Evolutionary conservation across 2,888 invertebrate species (phyloP).

Genomic region (Neoascia interrupta): DNA sequence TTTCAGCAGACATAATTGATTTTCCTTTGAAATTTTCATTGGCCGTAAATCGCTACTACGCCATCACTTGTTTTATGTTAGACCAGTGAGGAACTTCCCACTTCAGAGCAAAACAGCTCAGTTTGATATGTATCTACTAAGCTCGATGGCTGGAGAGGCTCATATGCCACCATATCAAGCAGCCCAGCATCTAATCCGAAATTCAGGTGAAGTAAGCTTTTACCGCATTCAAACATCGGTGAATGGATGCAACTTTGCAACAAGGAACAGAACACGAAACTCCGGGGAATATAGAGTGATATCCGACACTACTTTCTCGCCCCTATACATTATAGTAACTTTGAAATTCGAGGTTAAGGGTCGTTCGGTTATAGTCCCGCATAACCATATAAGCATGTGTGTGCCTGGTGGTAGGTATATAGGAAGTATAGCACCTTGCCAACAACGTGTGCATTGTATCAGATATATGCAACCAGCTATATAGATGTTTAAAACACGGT

Average conservation of each 20-base stretch:
- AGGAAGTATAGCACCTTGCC: conserved; percentile 18
- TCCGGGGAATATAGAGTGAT: conserved; percentile 43
- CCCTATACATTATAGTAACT: conserved; percentile 34
- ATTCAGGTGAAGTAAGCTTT: conserved; percentile 65
- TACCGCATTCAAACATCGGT: conserved; percentile 66
- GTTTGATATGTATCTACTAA: no score
- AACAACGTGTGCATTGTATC: neutral
- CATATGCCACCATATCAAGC: conserved; percentile 5
- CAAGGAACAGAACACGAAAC: conserved; percentile 47
- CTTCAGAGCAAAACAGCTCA: conserved; percentile 3
- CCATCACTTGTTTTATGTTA: conserved; percentile 52
- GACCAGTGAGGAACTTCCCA: conserved; percentile 7
- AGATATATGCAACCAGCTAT: neutral
- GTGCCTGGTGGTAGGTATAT: neutral
- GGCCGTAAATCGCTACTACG: conserved; percentile 56
- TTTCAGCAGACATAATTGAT: conserved; percentile 58
- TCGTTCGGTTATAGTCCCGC: conserved; percentile 29
- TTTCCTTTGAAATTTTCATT: conserved; percentile 65
- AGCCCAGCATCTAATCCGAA: conserved; percentile 53
- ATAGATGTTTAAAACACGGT: no score
- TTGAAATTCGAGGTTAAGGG: conserved; percentile 64
- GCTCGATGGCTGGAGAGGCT: conserved; percentile 47
- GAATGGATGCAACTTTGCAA: conserved; percentile 60
- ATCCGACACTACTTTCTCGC: conserved; percentile 8
- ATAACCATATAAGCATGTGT: no score